A percentile compares a stretch with the other conserved stretches of the same genome.
phyloP scores from a whole-genome alignment of 2,113 vertebrate genomes.

The Megalops atlanticus region DNA sequence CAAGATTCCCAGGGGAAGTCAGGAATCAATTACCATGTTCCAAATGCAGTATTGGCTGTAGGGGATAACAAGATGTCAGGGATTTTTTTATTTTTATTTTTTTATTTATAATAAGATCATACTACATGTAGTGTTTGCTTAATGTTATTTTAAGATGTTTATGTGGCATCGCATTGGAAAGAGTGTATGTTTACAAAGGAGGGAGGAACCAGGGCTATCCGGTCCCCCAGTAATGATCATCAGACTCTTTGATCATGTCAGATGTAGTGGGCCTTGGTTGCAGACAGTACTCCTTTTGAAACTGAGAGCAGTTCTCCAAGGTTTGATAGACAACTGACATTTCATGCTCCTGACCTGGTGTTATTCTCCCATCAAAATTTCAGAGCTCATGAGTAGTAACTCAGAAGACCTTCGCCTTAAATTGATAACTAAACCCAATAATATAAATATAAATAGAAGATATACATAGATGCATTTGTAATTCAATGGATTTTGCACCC shows the following conservation, averaged over 20 bases:
- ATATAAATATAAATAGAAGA: not conserved
- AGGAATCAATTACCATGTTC: slow-evolving; percentile 95
- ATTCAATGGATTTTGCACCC: no score
- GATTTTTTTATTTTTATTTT: slow-evolving; percentile 39
- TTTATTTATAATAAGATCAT: slow-evolving; percentile 79
- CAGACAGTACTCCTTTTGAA: slow-evolving; percentile 11
- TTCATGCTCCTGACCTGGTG: slow-evolving; percentile 42
- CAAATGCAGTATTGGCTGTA: slow-evolving; percentile 87
- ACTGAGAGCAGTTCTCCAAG: slow-evolving; percentile 38
- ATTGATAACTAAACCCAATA: not conserved
- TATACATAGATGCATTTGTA: no score
- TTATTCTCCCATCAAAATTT: not conserved
- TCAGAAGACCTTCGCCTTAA: not conserved
- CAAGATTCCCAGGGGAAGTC: slow-evolving; percentile 83
- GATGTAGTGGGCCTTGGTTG: not conserved
- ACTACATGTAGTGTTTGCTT: slow-evolving; percentile 60
- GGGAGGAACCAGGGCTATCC: not conserved
- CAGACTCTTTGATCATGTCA: slow-evolving; percentile 33
- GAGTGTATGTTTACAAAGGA: slow-evolving; percentile 25
- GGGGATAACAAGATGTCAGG: slow-evolving; percentile 90
- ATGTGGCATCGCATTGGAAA: slow-evolving; percentile 45
- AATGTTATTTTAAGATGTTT: slow-evolving; percentile 61
- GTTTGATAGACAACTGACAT: slow-evolving; percentile 71
- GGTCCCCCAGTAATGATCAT: slow-evolving; percentile 26
- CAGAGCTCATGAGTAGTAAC: not conserved